Evolutionary conservation across 2,888 invertebrate genomes (phyloP), one percentile per base, ranked within the genome.

Genomic region (Alcis repandata): DNA sequence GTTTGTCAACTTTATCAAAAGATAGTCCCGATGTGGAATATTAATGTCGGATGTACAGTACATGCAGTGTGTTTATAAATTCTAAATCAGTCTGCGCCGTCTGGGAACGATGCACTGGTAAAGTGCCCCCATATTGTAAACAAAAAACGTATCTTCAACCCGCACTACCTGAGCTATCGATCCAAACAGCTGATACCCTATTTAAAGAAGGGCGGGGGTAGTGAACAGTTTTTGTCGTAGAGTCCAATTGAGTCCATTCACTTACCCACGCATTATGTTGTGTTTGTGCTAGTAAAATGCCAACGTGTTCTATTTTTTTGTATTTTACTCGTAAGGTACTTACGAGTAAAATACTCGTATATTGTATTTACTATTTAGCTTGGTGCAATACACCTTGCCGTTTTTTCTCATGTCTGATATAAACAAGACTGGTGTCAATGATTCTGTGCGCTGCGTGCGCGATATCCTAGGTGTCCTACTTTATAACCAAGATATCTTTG

Each of bases 121-220:
- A 51, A 56, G 59, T 63, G 45, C 51, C 51, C n/a, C 59, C 51
- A 45, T 51, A 57, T 57, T 56, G 52, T 59, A 52, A 63, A 63
- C 51, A 52, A 63, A 63, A 63, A 59, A 53, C 51, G 46, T 43
- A 17, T 36, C 20, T 38, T 46, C 49, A 41, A 57, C 59, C 49
- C 59, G 54, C 54, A 71, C 74, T 49, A 59, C 45, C 72, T 74
- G 75, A 59, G 64, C 62, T 69, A 64, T 67, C 52, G 20, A 45
- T n/a, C 48, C 53, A 53, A 74, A 71, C 70, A 71, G 69, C 72
- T 69, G 70, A 71, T 71, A 48, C 52, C 69, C 54, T 58, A 66
- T 68, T 43, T 45, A 6, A 19, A 33, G 7, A 11, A 11, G 19
- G 63, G 60, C 38, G 6, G 46, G 20, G 46, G 53, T 45, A 22